A percentile compares a stretch with the other conserved stretches of the same genome.
Evolutionary conservation across 2,888 invertebrate genomes (phyloP).

Genomic region (Cistogaster globosa): DNA sequence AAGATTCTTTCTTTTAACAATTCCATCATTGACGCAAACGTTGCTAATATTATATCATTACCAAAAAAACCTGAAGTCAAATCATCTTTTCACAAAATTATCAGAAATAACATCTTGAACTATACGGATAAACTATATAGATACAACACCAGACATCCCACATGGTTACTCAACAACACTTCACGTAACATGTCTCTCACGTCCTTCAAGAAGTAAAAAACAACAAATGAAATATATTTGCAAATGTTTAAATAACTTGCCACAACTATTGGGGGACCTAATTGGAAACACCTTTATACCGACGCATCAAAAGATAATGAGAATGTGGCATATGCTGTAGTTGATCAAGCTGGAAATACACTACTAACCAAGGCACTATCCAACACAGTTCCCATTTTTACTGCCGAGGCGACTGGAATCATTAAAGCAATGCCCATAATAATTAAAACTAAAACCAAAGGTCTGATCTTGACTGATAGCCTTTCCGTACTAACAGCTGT

Average conservation of each 20-base stretch:
- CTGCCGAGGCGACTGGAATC: too few relatives aligned
- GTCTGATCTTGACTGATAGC: not conserved
- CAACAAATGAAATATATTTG: too few relatives aligned
- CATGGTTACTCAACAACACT: conserved; percentile 3
- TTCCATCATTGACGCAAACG: not conserved
- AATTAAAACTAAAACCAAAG: too few relatives aligned
- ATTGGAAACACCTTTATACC: conserved; percentile 16
- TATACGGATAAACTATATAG: not conserved
- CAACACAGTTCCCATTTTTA: not conserved
- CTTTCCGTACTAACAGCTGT: conserved; percentile 7
- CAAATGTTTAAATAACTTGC: too few relatives aligned
- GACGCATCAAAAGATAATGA: not conserved
- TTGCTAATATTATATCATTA: too few relatives aligned
- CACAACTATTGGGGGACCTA: not conserved
- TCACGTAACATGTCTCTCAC: too few relatives aligned
- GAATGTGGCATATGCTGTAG: not conserved
- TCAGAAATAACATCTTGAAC: not conserved
- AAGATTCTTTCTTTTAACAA: not conserved
- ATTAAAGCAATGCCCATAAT: too few relatives aligned
- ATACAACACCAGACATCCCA: not conserved
- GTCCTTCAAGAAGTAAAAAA: too few relatives aligned
- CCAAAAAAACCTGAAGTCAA: too few relatives aligned
- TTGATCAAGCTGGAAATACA: conserved; percentile 2
- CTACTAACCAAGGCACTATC: not conserved
- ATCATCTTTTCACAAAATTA: too few relatives aligned